Evolutionary conservation across 2,888 invertebrate genomes (phyloP), one percentile per base, ranked within the genome.

Genomic region (Cerceris rybyensis): DNA sequence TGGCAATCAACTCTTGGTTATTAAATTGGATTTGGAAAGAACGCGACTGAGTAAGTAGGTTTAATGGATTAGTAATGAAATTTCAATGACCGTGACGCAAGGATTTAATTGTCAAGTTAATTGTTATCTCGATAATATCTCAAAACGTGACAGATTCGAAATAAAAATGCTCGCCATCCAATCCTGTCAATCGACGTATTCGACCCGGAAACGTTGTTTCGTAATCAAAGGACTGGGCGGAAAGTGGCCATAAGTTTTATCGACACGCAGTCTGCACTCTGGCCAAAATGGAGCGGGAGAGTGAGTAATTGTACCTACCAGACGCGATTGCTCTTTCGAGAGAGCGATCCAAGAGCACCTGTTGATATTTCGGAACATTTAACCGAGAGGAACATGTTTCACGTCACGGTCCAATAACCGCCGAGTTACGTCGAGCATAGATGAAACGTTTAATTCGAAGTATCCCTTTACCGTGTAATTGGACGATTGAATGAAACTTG

Each of bases 341-440:
- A 73, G 71, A 74, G 74, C 66, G 68, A 68, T 65, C 71, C 58
- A 54, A 17, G 42, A n/a, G 72, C 81, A 79, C 82, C 79, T 75
- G 78, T 70, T 78, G 72, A 75, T 75, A 17, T 55, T 68, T 57
- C 59, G 65, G 58, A 68, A 55, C 49, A 16, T 70, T 49, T 43
- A 67, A 60, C 70, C 61, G 58, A 68, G 58, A 8, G 55, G 54
- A 28, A 65, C 68, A 49, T 68, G 73, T 73, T 69, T 61, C 68
- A 17, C 74, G 65, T 60, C 60, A 57, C 64, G 74, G 66, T 65
- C 70, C 64, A 70, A 70, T 74, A 74, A 70, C 58, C 73, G n/a
- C 9, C 52, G 54, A 7, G 13, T 46, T 17, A 42, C 11, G 39
- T 41, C 49, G 52, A 16, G 39, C 11, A 7, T 50, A 11, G 16